Evolutionary conservation across 2,797 vertebrate species (phyloP), one percentile per base, ranked within the genome.

Genomic region (Distichodus sexfasciatus): DNA sequence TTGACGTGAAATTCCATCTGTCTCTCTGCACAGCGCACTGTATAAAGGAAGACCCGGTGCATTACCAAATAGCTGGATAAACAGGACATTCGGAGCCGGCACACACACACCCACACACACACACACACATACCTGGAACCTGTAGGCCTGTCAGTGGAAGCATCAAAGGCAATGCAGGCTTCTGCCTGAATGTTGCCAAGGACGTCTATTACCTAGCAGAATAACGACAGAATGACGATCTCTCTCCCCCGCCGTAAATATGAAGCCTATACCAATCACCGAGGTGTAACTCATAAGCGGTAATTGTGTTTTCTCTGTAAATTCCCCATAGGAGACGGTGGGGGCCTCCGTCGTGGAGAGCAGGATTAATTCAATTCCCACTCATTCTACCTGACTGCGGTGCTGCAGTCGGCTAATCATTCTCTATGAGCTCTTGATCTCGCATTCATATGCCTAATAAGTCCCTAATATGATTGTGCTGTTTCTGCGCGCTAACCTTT

Each of bases 301-400:
- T 90, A 86, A 91, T 91, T 90, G 85, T 88, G 87, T 91, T 91
- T 91, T 89, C 83, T 78, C 81, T 74, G 81, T 84, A 87, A 90
- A 89, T 90, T 87, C 87, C 88, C 87, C 83, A 79, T 84, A 87
- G 88, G 86, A 89, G 75, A 71, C 6, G 6, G 17, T 8, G 19
- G 48, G 65, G 81, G 79, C 72, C 77, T n/a, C n/a, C 77, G 84
- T 83, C 79, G 75, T 84, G 84, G 81, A 78, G 81, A 72, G 80
- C 9, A 77, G 86, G 87, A 91, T 88, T 89, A 85, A 90, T 90
- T 89, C 77, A 83, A 83, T 88, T 85, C 84, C 86, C 86, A 88
- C 87, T 90, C 86, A 87, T 91, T 89, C 84, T 85, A 84, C 81
- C 74, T 58, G 80, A 84, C 31, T 81, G 82, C 84, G 77, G 87